Evolutionary conservation across 2,113 vertebrate genomes (phyloP), one percentile per base, ranked within the genome.

Genomic region (Malaclemys terrapin): DNA sequence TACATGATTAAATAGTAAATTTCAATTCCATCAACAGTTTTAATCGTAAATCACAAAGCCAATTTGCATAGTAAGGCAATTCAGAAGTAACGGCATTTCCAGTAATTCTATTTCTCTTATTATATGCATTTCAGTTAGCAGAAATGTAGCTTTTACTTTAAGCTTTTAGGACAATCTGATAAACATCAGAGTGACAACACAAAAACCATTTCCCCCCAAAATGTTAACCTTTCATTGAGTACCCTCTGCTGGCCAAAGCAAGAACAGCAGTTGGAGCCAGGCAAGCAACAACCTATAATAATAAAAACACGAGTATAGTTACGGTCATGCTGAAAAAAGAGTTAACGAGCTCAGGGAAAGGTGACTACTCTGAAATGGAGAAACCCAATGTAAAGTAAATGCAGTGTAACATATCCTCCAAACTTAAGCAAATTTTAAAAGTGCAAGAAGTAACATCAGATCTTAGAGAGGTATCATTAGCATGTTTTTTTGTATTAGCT

Each of bases 161-260:
- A 65, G 42, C 50, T 86, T 81, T 5, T 54, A 87, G 90, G 69
- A 14, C 80, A 72, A 49, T 16, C 50, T 45, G 81, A 54, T 42
- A 29, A 16, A 65, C 38, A 69, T 72, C 35, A 45, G 10, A 42
- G 16, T 10, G 22, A 20, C 13, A 57, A 53, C 49, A 5, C 0
- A 5, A 50, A 38, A 42, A 25, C 1, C 50, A 79, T 19, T 83
- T 42, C 47, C 72, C 88, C 35, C 78, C 17, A 42, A 11, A 17
- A 0, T 12, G 20, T 95, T 97, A 95, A 90, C 92, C 69, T 97
- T 97, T 91, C 96, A 54, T 95, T 47, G 84, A 85, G 82, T 91
- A 81, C 95, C 97, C 95, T 96, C 97, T 97, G 91, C 97, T 97
- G 97, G 97, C 86, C 84, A 49, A 85, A 91, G 5, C 3, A 16